Evolutionary conservation across 2,888 invertebrate species (phyloP).

Genomic region (Hydrotaea cyrtoneurina): DNA sequence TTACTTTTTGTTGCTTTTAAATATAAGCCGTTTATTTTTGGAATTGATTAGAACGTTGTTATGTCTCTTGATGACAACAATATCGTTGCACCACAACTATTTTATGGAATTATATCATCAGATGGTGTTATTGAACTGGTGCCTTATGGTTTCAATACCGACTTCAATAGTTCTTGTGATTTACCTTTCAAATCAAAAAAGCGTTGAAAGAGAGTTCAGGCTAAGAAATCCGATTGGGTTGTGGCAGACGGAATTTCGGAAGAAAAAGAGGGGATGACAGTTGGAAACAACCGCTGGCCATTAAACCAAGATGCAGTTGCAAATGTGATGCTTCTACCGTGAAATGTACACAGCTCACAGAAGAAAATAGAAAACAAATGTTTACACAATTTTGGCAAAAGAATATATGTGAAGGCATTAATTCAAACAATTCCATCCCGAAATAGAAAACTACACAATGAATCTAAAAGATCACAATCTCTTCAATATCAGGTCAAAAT

Average conservation of each 20-base stretch:
- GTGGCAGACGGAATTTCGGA: slow-evolving; percentile 39
- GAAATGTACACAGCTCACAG: slow-evolving; percentile 45
- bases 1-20: neutral
- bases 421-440: slow-evolving; percentile 37
- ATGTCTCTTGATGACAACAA: neutral
- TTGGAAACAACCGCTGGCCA: slow-evolving; percentile 28
- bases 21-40: neutral
- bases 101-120: slow-evolving; percentile 13
- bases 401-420: slow-evolving; percentile 29
- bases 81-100: no score
- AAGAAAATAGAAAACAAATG: slow-evolving; percentile 37
- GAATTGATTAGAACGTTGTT: neutral
- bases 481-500: slow-evolving; percentile 45
- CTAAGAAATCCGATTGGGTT: slow-evolving; percentile 13
- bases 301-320: slow-evolving; percentile 40
- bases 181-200: slow-evolving; percentile 8
- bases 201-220: slow-evolving; percentile 9
- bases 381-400: slow-evolving; percentile 44
- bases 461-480: slow-evolving; percentile 40
- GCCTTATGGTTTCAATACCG: slow-evolving; percentile 28
- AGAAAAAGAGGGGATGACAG: slow-evolving; percentile 44
- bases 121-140: slow-evolving; percentile 19
- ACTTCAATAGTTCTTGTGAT: slow-evolving; percentile 15
- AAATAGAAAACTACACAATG: slow-evolving; percentile 45
- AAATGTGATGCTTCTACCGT: slow-evolving; percentile 37